phyloP scores from a whole-genome alignment of 2,888 invertebrate species.

The Sthenelais limicola region DNA sequence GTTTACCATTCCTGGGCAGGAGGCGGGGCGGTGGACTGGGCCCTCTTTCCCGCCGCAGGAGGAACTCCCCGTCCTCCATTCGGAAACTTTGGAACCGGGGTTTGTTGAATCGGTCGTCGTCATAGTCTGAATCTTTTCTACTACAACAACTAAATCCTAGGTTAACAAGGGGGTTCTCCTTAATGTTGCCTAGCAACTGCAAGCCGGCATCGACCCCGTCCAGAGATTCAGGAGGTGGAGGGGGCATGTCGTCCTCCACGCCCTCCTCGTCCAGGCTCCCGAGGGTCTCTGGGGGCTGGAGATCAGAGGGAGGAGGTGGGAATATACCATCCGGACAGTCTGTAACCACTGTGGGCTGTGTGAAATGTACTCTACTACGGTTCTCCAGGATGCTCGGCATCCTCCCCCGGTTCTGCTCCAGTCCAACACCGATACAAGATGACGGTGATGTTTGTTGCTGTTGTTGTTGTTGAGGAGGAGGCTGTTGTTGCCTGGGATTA shows the following conservation, averaged over 20 bases:
- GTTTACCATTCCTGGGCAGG: neutral
- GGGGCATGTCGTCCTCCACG: slow-evolving; percentile 31
- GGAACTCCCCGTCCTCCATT: slow-evolving; percentile 39
- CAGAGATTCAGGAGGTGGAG: slow-evolving; percentile 39
- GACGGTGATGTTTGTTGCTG: neutral
- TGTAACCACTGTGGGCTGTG: neutral
- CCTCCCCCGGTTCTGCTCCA: neutral
- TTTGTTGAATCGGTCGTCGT: slow-evolving; percentile 33
- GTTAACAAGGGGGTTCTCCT: neutral
- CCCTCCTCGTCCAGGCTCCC: slow-evolving; percentile 23
- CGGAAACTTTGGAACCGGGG: slow-evolving; percentile 36
- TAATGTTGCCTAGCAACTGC: no score
- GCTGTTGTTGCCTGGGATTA: neutral
- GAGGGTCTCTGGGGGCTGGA: neutral
- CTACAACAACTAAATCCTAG: neutral
- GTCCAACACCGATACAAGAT: no score
- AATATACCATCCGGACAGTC: neutral
- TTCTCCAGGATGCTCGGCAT: slow-evolving; percentile 35
- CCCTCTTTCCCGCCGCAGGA: slow-evolving; percentile 22
- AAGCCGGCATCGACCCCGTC: slow-evolving; percentile 27
- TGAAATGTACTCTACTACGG: neutral
- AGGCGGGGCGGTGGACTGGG: slow-evolving; percentile 36
- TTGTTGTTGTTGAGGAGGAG: neutral
- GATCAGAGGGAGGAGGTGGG: slow-evolving; percentile 30
- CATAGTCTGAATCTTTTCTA: slow-evolving; percentile 16